A percentile compares a stretch with the other conserved stretches of the same genome.
These are phyloP conservation scores for Bombus difficillimus DNA, from an alignment of 1,140 invertebrate genomes.

Conservation along the genomic window DNA sequence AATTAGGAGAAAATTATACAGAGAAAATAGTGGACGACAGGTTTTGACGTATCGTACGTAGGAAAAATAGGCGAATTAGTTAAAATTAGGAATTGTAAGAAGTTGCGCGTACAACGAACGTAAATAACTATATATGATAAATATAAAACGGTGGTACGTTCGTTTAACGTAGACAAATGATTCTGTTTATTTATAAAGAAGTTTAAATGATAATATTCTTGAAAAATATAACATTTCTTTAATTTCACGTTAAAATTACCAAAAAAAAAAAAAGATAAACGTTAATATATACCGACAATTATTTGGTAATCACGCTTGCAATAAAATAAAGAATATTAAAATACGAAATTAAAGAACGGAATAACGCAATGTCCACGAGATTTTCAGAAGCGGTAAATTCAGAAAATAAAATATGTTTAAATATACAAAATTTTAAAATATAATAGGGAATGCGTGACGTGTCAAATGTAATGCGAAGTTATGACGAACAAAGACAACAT, in stretches of 20 bases:
- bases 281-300: neutral
- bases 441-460: neutral
- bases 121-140: neutral
- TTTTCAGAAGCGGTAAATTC: neutral
- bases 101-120: too few species aligned
- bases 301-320: neutral
- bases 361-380: neutral
- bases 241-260: neutral
- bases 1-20: too few species aligned
- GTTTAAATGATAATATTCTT: neutral
- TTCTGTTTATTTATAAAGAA: neutral
- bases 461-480: slow-evolving; percentile 5
- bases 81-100: too few species aligned
- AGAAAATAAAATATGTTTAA: neutral
- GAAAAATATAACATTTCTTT: too few species aligned
- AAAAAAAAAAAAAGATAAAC: too few species aligned
- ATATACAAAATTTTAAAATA: neutral
- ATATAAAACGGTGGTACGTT: neutral
- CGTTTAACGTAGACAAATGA: neutral
- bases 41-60: too few species aligned
- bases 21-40: neutral
- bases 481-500: neutral
- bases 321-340: neutral
- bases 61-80: too few species aligned
- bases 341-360: neutral